These are phyloP conservation scores for Zeuzera pyrina DNA, from an alignment of 2,888 invertebrate species.

Conservation along the genomic window DNA sequence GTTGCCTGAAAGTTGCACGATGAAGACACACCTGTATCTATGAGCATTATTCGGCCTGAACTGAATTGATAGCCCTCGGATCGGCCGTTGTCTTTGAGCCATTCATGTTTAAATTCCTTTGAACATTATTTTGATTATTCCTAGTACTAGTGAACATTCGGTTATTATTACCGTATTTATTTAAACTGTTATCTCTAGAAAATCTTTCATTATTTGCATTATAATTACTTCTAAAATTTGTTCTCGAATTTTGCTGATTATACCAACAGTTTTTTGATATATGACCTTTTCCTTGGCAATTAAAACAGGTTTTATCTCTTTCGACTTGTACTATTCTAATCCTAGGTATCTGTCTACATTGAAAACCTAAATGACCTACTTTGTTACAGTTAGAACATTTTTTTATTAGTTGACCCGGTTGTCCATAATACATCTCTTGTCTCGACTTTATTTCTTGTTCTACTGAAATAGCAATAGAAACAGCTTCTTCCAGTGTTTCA, in stretches of 20 bases:
- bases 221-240: too few species aligned
- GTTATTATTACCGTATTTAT: too few species aligned
- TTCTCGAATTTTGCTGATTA: too few species aligned
- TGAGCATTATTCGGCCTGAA: conserved; percentile 11
- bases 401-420: not conserved
- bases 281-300: too few species aligned
- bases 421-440: not conserved
- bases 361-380: not conserved
- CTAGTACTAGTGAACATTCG: too few species aligned
- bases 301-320: too few species aligned
- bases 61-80: conserved; percentile 7
- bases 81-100: conserved; percentile 10
- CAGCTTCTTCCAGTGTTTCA: not conserved
- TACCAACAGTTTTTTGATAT: too few species aligned
- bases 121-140: too few species aligned
- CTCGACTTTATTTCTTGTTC: conserved; percentile 1
- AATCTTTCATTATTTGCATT: too few species aligned
- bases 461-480: not conserved
- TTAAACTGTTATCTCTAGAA: too few species aligned
- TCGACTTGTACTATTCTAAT: too few species aligned
- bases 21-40: conserved; percentile 11
- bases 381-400: not conserved
- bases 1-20: conserved; percentile 9
- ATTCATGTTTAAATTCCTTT: conserved; percentile 12
- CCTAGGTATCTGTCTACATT: too few species aligned